phyloP scores from a whole-genome alignment of 2,797 vertebrate genomes.

The Australoheros facetus region DNA sequence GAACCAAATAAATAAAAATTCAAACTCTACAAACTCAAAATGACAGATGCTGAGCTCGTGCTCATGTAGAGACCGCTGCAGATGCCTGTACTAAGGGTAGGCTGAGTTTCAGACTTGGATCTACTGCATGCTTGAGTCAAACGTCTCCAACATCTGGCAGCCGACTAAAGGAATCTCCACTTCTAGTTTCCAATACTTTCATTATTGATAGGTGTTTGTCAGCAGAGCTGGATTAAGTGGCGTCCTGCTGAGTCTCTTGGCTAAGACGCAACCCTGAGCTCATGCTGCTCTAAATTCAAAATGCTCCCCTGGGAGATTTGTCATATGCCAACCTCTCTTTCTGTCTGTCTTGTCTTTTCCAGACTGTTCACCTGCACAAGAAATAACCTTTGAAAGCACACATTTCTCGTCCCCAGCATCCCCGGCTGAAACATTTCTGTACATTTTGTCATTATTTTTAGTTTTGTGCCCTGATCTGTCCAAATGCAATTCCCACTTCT shows the following conservation, averaged over 20 bases:
- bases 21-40: background rate
- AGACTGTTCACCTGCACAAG: conserved; percentile 2
- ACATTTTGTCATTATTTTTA: background rate
- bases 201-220: conserved; percentile 56
- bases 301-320: conserved; percentile 4
- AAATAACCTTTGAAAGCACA: background rate
- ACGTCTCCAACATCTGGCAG: conserved; percentile 27
- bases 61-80: background rate
- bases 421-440: background rate
- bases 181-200: conserved; percentile 21
- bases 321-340: background rate
- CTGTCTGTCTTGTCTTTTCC: background rate
- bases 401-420: background rate
- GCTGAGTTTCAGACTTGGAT: background rate
- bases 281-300: conserved; percentile 22
- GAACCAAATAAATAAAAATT: background rate
- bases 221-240: conserved; percentile 39
- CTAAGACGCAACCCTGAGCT: conserved; percentile 27
- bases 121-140: background rate
- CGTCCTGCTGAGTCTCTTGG: conserved; percentile 22
- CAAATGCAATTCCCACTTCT: background rate
- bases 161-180: conserved; percentile 19
- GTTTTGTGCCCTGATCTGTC: accelerated
- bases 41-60: background rate
- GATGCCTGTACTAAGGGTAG: background rate